Percentiles rank a stretch among this genome's conserved stretches.
phyloP scores from a whole-genome alignment of 2,113 vertebrate species.

The Platysternon megacephalum region DNA sequence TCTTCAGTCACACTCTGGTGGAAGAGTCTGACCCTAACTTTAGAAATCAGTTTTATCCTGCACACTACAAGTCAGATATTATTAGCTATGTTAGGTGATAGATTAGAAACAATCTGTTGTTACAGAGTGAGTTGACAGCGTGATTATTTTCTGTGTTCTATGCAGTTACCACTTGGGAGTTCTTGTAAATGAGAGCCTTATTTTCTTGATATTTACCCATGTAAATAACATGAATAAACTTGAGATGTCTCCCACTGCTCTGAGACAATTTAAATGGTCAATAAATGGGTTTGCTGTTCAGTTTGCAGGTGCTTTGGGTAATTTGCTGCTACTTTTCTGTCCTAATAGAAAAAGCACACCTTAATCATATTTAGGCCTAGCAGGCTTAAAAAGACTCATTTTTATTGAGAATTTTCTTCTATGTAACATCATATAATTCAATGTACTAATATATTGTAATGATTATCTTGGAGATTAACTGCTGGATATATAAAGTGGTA shows the following conservation, averaged over 20 bases:
- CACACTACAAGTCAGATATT: not conserved
- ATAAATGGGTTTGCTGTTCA: constrained; percentile 40
- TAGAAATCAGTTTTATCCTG: not conserved
- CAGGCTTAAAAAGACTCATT: constrained; percentile 33
- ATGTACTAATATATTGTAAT: constrained; percentile 14
- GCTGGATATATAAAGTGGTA: not conserved
- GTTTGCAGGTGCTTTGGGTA: constrained; percentile 30
- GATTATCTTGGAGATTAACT: constrained; percentile 10
- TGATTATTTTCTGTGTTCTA: constrained; percentile 42
- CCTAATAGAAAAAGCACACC: constrained; percentile 38
- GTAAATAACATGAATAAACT: constrained; percentile 30
- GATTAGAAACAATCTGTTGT: not conserved
- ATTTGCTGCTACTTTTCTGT: constrained; percentile 38
- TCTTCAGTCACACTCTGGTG: not conserved
- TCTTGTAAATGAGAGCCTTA: constrained; percentile 15
- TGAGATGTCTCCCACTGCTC: constrained; percentile 32
- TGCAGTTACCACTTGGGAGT: constrained; percentile 3
- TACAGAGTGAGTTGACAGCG: not conserved
- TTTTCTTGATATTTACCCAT: constrained; percentile 43
- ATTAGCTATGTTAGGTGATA: not conserved
- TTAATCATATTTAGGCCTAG: constrained; percentile 46
- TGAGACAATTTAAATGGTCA: constrained; percentile 49
- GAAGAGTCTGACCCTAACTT: not conserved
- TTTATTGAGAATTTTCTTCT: constrained; percentile 41
- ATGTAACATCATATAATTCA: constrained; percentile 23